Percentiles rank a stretch among this genome's conserved stretches.
Evolutionary conservation across 2,113 vertebrate genomes (phyloP).

Genomic region (Campylomormyrus numenius): DNA sequence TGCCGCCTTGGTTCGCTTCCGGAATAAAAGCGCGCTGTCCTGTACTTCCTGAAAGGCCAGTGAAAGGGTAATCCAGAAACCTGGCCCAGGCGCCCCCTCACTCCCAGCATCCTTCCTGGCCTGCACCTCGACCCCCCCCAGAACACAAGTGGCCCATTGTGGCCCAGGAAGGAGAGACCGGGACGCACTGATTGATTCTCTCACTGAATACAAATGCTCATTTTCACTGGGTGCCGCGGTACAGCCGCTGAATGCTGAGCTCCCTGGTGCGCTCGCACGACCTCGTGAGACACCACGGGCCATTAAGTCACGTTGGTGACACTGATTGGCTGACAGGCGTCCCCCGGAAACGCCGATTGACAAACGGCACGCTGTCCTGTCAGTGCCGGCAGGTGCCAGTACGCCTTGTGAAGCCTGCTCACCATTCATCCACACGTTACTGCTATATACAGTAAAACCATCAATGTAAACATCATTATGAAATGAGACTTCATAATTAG

Average conservation of each 20-base stretch:
- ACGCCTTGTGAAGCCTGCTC: background rate
- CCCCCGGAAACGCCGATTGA: background rate
- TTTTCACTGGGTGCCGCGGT: constrained; percentile 38
- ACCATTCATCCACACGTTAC: background rate
- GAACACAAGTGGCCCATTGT: constrained; percentile 43
- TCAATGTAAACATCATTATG: background rate
- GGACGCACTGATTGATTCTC: constrained; percentile 45
- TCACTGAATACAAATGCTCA: constrained; percentile 42
- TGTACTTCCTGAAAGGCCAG: background rate
- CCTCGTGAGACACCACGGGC: constrained; percentile 34
- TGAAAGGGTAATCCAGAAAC: background rate
- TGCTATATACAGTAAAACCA: background rate
- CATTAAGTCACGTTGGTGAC: constrained; percentile 25
- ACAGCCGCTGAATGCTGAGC: constrained; percentile 42
- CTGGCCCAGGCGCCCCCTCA: background rate
- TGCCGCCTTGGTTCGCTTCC: background rate
- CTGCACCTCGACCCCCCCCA: constrained; percentile 15
- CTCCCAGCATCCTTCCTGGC: constrained; percentile 30
- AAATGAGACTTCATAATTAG: constrained; percentile 1
- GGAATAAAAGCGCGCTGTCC: background rate
- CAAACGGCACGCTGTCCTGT: background rate
- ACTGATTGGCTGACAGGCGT: constrained; percentile 5
- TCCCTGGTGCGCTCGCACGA: constrained; percentile 30
- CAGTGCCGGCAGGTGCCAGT: background rate
- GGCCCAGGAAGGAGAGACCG: constrained; percentile 31